Evolutionary conservation across 2,888 invertebrate species (phyloP), one percentile per base, ranked within the genome.

Genomic region (Pristionchus entomophagus): DNA sequence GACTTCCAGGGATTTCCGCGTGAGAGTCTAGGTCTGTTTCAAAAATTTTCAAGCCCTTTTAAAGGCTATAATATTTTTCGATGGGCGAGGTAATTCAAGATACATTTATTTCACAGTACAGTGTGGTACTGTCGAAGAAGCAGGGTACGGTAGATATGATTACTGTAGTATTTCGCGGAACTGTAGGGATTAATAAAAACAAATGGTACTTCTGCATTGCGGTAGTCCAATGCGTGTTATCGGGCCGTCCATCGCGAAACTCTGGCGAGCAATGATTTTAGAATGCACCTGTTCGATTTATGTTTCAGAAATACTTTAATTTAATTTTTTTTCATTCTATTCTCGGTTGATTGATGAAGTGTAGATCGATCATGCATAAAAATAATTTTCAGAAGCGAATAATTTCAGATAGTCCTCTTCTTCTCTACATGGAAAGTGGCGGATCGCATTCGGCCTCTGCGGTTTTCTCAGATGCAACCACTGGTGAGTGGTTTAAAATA

Each of bases 381-480:
- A 49, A 49, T 49, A 22, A 53, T 14, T 45, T 45, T 10, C 53
- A 22, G 22, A 53, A 53, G 5, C 8, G 12, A 53, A 53, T 53
- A 53, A 5, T 56, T 81, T 78, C 84, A 91, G 92, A 92, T 41
- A 87, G 90, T 19, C 93, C 93, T 4, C 87, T 93, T 10, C 87
- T 93, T 32, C 86, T 93, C 78, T 93, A 92, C 87, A 91, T 93
- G 92, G 91, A 93, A 81, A 89, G 88, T 82, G 90, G 88, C 73
- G 89, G 89, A 35, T 88, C 90, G 59, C 89, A 90, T 65, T 88
- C 90, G n/a, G 93, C 93, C 2, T 89, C 91, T 4, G 93, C 92
- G 0, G 87, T 93, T n/a, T 93, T 93, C 87, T 91, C 91, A 12
- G 93, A 93, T 86, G 92, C 93, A 26, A 92, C 92, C 5, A 89